Evolutionary conservation across 2,113 vertebrate species (phyloP).

Genomic region (Odontophorus gujanensis): DNA sequence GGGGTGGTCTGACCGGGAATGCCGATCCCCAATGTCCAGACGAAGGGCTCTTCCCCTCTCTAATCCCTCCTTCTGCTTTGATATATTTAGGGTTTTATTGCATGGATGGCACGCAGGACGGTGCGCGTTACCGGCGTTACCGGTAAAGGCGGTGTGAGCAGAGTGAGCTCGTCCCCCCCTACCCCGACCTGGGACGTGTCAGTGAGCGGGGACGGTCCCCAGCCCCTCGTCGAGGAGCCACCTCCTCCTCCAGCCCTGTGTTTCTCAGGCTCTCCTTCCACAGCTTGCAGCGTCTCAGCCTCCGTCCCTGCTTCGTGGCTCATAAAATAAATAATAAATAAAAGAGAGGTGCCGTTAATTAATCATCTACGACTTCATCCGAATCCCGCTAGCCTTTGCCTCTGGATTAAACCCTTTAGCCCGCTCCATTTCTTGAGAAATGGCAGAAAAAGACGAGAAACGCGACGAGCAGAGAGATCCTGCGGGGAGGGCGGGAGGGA

Average conservation of each 20-base stretch:
- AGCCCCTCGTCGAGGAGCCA: background rate
- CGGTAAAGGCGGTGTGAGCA: background rate
- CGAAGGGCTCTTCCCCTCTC: accelerated
- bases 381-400: background rate
- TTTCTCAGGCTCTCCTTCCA: background rate
- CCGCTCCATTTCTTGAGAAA: background rate
- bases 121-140: background rate
- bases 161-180: background rate
- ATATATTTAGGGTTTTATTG: background rate
- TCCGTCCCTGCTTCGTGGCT: background rate
- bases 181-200: background rate
- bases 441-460: background rate
- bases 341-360: background rate
- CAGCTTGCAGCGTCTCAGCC: background rate
- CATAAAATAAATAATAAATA: background rate
- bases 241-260: background rate
- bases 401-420: accelerated
- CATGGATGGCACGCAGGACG: background rate
- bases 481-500: background rate
- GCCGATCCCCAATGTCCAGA: background rate
- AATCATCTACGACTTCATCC: background rate
- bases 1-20: background rate
- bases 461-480: background rate
- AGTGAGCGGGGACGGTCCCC: background rate
- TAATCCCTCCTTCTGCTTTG: background rate